These are phyloP conservation scores for Ceratoteleas bidentatus DNA, from an alignment of 1,140 invertebrate species.

Conservation along the genomic window DNA sequence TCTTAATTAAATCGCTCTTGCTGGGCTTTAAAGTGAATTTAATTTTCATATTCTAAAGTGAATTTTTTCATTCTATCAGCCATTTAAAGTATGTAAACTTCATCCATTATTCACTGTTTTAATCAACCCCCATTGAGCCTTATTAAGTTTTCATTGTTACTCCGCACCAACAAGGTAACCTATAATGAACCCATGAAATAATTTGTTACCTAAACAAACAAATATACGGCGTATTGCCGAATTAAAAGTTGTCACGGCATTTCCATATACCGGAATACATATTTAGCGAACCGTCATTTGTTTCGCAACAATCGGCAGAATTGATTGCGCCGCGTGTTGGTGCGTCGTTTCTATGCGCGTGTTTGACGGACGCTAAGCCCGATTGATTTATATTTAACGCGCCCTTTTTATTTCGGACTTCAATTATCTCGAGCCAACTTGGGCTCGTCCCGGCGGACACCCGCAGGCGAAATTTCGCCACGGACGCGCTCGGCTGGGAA, in stretches of 20 bases:
- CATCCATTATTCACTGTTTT: too few species aligned
- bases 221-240: slow-evolving; percentile 5
- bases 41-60: too few species aligned
- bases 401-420: slow-evolving; percentile 15
- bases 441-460: not conserved
- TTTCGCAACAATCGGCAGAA: slow-evolving; percentile 20
- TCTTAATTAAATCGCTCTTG: too few species aligned
- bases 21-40: too few species aligned
- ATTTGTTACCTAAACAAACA: not conserved
- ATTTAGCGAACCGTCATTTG: slow-evolving; percentile 21
- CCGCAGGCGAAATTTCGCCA: not conserved
- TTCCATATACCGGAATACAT: slow-evolving; percentile 21
- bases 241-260: not conserved
- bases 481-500: not conserved
- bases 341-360: not conserved
- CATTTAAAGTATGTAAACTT: too few species aligned
- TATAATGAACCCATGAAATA: too few species aligned
- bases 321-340: slow-evolving; percentile 31
- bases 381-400: slow-evolving; percentile 44
- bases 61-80: too few species aligned
- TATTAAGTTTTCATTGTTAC: too few species aligned
- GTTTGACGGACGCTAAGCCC: slow-evolving; percentile 32
- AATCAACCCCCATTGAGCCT: too few species aligned
- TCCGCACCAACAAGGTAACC: too few species aligned
- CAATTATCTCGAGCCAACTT: slow-evolving; percentile 9